phyloP scores from a whole-genome alignment of 2,113 vertebrate genomes.

The Pelecanus crispus region DNA sequence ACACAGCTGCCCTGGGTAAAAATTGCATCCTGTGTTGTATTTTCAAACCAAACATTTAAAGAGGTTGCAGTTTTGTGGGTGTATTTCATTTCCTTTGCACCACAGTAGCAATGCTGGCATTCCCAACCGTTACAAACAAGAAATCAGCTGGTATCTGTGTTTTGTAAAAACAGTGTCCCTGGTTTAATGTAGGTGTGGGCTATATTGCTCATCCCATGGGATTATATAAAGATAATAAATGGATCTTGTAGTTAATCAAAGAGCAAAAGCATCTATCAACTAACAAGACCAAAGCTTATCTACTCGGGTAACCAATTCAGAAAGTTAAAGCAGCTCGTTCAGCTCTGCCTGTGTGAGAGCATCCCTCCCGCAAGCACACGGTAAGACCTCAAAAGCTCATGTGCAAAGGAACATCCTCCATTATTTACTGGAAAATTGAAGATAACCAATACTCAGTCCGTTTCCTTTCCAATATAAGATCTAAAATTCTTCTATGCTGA shows the following conservation, averaged over 20 bases:
- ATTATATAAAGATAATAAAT: not conserved
- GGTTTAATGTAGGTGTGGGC: not conserved
- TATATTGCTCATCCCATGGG: not conserved
- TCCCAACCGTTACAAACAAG: not conserved
- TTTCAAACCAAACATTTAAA: conserved; percentile 36
- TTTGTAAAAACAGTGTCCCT: not conserved
- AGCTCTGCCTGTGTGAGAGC: not conserved
- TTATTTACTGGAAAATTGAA: not conserved
- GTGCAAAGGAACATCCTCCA: not conserved
- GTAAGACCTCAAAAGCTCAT: not conserved
- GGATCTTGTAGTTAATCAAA: not conserved
- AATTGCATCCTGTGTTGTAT: conserved; percentile 3
- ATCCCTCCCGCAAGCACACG: not conserved
- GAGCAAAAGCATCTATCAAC: not conserved
- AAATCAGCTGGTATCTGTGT: not conserved
- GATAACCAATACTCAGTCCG: not conserved
- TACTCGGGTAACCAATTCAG: not conserved
- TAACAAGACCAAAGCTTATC: not conserved
- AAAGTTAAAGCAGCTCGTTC: not conserved
- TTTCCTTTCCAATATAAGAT: not conserved
- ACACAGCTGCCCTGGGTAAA: conserved; percentile 24
- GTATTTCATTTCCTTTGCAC: not conserved
- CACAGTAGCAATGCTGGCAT: not conserved
- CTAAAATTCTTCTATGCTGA: not conserved
- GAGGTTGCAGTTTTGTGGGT: not conserved